Evolutionary conservation across 2,113 vertebrate species (phyloP).

Genomic region (Rhadina sibilatrix): DNA sequence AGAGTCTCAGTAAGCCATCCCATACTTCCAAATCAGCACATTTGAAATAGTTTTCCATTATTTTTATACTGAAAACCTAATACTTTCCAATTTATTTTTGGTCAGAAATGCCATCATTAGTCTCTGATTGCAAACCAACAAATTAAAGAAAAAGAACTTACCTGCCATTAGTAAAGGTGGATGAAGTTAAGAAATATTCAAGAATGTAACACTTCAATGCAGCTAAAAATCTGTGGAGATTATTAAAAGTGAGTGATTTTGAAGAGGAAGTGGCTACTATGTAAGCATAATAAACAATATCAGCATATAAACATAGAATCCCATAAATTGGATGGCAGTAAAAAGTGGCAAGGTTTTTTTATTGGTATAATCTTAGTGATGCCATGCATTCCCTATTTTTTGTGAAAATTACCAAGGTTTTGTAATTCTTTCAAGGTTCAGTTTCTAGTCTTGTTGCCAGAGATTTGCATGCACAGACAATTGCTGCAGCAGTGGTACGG

Average conservation of each 20-base stretch:
- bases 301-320: neutral
- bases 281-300: neutral
- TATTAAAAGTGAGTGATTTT: neutral
- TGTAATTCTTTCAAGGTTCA: neutral
- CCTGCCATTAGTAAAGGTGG: neutral
- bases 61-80: neutral
- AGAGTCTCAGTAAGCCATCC: neutral
- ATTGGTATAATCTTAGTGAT: neutral
- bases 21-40: neutral
- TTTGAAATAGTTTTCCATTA: neutral
- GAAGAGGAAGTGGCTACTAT: neutral
- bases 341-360: neutral
- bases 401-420: neutral
- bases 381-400: neutral
- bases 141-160: neutral
- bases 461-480: neutral
- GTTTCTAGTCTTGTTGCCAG: neutral
- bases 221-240: neutral
- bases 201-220: neutral
- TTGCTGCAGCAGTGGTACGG: neutral
- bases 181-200: neutral
- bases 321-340: neutral
- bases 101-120: neutral
- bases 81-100: neutral
- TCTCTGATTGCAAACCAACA: neutral